Conservation (phyloP, 2,797 vertebrate genomes). For the Sciurus carolinensis region DNA sequence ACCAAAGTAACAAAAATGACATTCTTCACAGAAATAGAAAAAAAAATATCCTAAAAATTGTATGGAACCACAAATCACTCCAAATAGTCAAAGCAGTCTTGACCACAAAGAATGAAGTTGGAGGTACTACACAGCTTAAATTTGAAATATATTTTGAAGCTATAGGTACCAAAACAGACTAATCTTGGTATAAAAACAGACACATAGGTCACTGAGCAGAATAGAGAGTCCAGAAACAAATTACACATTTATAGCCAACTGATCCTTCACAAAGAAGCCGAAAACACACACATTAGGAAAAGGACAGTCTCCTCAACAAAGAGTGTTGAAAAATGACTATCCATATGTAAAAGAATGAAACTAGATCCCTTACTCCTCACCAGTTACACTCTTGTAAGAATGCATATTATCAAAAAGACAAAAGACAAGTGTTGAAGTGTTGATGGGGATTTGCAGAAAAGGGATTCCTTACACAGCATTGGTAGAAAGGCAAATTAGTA, state of each 20-base stretch:
- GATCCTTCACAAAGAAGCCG: neutral
- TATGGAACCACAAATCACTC: neutral
- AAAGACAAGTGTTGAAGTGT: neutral
- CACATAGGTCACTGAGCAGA: neutral
- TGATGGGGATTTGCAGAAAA: neutral
- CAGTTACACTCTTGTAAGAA: neutral
- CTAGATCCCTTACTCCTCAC: too few species aligned
- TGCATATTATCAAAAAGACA: neutral
- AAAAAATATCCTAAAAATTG: neutral
- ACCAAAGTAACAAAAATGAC: neutral
- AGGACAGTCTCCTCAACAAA: neutral
- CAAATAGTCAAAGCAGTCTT: neutral
- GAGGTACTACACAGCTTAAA: neutral
- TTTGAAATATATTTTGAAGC: neutral
- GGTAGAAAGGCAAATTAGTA: neutral
- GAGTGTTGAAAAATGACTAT: neutral
- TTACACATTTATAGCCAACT: neutral
- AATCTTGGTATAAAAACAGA: neutral
- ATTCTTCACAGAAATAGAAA: neutral
- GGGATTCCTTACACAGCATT: neutral
- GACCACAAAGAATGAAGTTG: neutral
- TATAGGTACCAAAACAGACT: neutral
- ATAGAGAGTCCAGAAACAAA: neutral
- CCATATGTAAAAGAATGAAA: neutral
- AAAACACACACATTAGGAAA: neutral